Percentiles rank a stretch among this genome's conserved stretches.
Conservation (phyloP, 2,113 vertebrate genomes). For the Anarhynchus alexandrinus region DNA sequence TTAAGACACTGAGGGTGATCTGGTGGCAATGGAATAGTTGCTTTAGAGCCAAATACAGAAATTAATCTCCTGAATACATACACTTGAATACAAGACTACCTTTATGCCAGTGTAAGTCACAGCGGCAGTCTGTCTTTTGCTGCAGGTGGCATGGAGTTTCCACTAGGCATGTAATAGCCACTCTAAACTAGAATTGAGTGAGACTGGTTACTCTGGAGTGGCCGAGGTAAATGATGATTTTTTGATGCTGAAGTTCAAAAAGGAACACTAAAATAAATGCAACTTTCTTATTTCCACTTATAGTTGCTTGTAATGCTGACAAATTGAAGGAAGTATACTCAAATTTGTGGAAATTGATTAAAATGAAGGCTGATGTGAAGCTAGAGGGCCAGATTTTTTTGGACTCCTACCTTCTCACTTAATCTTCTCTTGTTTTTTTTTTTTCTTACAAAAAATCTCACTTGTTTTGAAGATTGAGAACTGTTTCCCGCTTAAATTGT, state of each 20-base stretch:
- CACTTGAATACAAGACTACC: neutral
- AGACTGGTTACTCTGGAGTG: neutral
- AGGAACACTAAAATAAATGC: neutral
- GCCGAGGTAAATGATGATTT: neutral
- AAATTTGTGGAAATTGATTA: neutral
- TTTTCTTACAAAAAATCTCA: too few relatives aligned
- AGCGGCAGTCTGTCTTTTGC: neutral
- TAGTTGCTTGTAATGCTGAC: neutral
- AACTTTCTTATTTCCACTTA: neutral
- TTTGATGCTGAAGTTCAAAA: neutral
- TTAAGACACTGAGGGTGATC: neutral
- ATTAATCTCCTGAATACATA: neutral
- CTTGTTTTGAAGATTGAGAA: neutral
- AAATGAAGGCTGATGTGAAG: neutral
- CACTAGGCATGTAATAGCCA: neutral
- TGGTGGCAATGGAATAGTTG: neutral
- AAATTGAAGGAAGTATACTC: accelerated
- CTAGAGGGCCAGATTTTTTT: neutral
- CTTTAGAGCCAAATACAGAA: neutral
- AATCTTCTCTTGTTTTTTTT: neutral
- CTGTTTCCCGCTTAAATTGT: neutral
- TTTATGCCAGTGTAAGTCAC: neutral
- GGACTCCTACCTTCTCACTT: neutral
- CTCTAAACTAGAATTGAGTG: neutral
- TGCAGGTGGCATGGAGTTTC: neutral